These are phyloP conservation scores for Ophion costatus DNA, from an alignment of 2,888 invertebrate species.

Conservation along the genomic window DNA sequence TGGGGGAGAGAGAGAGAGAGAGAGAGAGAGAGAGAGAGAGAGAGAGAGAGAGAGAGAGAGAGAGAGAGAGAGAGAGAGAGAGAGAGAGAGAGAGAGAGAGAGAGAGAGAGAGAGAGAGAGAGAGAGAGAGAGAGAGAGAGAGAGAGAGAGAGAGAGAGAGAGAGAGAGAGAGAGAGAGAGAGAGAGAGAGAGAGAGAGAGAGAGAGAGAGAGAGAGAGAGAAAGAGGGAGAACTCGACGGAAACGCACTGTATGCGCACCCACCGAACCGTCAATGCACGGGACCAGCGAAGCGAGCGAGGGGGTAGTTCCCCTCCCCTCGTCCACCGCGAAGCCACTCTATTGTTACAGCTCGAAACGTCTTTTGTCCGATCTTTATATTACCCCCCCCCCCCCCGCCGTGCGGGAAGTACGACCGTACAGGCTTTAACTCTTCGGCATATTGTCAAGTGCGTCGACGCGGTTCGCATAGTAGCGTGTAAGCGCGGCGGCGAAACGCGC, in stretches of 20 bases:
- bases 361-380: slow-evolving; percentile 56
- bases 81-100: no score
- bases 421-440: slow-evolving; percentile 68
- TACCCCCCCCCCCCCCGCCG: no score
- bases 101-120: no score
- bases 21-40: no score
- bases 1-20: no score
- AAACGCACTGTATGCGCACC: slow-evolving; percentile 55
- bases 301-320: slow-evolving; percentile 67
- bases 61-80: no score
- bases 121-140: no score
- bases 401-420: neutral
- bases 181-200: no score
- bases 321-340: slow-evolving; percentile 32
- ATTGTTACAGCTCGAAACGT: slow-evolving; percentile 71
- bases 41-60: no score
- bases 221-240: neutral
- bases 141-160: neutral
- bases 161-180: neutral
- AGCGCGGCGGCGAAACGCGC: neutral
- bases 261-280: slow-evolving; percentile 16
- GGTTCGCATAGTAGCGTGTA: neutral
- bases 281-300: slow-evolving; percentile 61
- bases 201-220: no score
- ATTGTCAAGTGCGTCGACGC: slow-evolving; percentile 78